A percentile compares a stretch with the other conserved stretches of the same genome.
Evolutionary conservation across 2,797 vertebrate species (phyloP).

Genomic region (Chromis chromis): DNA sequence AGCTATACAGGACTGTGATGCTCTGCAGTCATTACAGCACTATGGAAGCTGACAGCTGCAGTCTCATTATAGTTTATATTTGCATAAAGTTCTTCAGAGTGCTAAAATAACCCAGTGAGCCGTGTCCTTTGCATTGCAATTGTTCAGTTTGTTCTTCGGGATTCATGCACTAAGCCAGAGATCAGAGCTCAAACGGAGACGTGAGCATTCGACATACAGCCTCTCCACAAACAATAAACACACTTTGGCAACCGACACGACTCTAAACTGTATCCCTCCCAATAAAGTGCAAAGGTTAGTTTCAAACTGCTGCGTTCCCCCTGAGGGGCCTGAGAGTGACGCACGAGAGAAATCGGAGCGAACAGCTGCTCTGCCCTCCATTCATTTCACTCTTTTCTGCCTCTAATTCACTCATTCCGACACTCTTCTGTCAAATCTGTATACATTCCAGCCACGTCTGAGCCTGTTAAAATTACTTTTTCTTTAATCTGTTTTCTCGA

Average conservation of each 20-base stretch:
- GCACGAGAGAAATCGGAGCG: conserved; percentile 66
- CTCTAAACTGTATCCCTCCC: conserved; percentile 43
- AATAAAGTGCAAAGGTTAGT: conserved; percentile 66
- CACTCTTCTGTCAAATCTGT: conserved; percentile 19
- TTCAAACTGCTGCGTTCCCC: conserved; percentile 60
- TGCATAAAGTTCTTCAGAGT: background rate
- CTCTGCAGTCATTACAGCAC: no score
- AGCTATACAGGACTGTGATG: no score
- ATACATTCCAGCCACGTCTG: conserved; percentile 31
- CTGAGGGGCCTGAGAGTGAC: conserved; percentile 68
- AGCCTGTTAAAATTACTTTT: conserved; percentile 6
- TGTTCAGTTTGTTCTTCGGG: background rate
- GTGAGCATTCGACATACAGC: conserved; percentile 8
- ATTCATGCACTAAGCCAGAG: background rate
- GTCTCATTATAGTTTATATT: background rate
- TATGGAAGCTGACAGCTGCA: no score
- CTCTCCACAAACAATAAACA: conserved; percentile 56
- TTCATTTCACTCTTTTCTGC: conserved; percentile 31
- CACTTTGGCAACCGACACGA: conserved; percentile 36
- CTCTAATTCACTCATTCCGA: conserved; percentile 25
- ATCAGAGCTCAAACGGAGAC: conserved; percentile 16
- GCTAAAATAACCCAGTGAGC: background rate
- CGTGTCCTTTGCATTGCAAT: background rate
- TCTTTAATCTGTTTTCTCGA: conserved; percentile 21
- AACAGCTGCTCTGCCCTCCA: conserved; percentile 64